These are phyloP conservation scores for Slavum lentiscoides DNA, from an alignment of 2,888 invertebrate species.

Conservation along the genomic window DNA sequence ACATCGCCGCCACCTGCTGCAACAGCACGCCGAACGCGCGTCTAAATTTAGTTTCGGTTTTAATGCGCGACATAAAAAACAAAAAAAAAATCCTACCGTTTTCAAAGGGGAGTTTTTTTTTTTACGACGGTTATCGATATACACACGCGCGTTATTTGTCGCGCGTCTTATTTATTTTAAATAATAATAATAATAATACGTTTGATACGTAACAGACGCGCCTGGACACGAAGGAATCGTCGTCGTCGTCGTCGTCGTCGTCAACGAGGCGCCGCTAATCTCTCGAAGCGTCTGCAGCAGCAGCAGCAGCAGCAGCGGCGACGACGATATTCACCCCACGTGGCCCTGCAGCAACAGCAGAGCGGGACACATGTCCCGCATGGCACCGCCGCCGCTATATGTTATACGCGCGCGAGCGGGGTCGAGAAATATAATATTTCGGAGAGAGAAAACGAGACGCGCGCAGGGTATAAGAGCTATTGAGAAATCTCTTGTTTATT, in stretches of 20 bases:
- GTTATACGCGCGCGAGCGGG: background rate
- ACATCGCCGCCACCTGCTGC: no score
- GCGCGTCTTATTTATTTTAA: background rate
- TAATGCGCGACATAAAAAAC: constrained; percentile 1
- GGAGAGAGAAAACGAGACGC: constrained; percentile 2
- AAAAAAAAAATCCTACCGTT: background rate
- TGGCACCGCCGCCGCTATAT: background rate
- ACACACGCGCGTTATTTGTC: background rate
- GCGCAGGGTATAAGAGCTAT: constrained; percentile 17
- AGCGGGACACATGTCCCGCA: constrained; percentile 49
- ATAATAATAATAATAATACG: background rate
- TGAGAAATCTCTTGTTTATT: constrained; percentile 44
- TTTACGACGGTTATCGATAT: constrained; percentile 19
- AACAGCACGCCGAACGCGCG: no score
- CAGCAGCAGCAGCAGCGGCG: background rate
- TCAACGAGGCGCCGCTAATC: constrained; percentile 42
- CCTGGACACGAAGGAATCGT: constrained; percentile 36
- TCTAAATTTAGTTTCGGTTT: constrained; percentile 23
- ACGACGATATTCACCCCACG: constrained; percentile 47
- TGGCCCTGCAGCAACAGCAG: constrained; percentile 22
- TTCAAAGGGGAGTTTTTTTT: background rate
- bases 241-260: background rate
- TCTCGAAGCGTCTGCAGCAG: constrained; percentile 7
- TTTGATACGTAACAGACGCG: constrained; percentile 49
- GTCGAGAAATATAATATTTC: constrained; percentile 50